Base-by-base conservation (phyloP, 1,140 invertebrate species). In the Maconellicoccus hirsutus region DNA sequence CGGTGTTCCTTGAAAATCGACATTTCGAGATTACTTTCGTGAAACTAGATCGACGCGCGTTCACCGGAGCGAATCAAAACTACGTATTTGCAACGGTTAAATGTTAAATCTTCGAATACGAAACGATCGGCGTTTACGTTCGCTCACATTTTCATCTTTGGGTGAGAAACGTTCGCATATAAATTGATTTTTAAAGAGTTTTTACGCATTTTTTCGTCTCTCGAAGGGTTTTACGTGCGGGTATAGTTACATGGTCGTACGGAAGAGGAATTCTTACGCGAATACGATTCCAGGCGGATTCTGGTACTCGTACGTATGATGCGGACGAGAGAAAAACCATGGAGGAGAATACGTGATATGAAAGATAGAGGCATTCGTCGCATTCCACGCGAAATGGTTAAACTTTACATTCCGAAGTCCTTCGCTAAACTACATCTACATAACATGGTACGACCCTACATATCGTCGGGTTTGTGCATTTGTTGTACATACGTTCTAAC, bases 351-450 rank as follows among this genome's bases (percentile, higher is more conserved):
- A 52, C 42, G 42, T 52, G 42, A 52, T 52, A 52, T 52, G 42
- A 52, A 52, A 52, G 42, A 52, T 52, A 52, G 42, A 52, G 42
- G 42, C 42, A 52, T 52, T 52, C 42, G 42, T 19, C n/a, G 42
- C 42, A 52, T 52, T 52, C 42, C 42, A 52, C 42, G 12, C 42
- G 42, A 52, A 52, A 52, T 52, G 42, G 42, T 52, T 52, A 52
- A 52, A 52, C 42, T 52, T 52, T 52, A 52, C 42, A 52, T 52
- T 52, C 42, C 42, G 42, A 52, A 52, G 42, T 52, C 16, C 42
- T 52, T 52, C 42, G 42, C 42, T 8, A 52, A 52, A 52, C 42
- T 52, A 52, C 42, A 52, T 52, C 42, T 52, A 52, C 42, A 52
- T 52, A 52, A 52, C 42, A 52, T 52, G 29, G 12, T 12, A 33